These are phyloP conservation scores for Papilio demoleus DNA, from an alignment of 2,888 invertebrate species.

Conservation along the genomic window DNA sequence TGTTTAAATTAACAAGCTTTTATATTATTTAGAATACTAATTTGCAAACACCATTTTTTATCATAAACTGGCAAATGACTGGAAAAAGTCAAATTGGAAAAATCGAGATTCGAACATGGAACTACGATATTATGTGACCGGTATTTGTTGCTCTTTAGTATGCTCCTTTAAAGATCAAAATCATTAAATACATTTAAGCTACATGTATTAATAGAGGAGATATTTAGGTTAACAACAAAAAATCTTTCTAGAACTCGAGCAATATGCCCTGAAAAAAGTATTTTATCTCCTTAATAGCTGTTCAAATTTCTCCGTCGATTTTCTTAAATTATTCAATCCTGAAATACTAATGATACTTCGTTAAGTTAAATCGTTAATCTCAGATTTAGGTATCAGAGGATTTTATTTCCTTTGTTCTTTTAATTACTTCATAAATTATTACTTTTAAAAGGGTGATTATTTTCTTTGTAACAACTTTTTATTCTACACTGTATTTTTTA, in stretches of 20 bases:
- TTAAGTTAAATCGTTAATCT: constrained; percentile 25
- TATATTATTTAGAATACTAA: not conserved
- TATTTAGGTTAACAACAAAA: too few species aligned
- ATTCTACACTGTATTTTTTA: not conserved
- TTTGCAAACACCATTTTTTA: too few species aligned
- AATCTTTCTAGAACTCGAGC: too few species aligned
- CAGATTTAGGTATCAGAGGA: constrained; percentile 9
- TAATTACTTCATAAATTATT: constrained; percentile 24
- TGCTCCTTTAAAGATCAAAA: too few species aligned
- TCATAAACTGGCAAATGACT: too few species aligned
- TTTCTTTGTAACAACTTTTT: not conserved
- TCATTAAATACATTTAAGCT: too few species aligned
- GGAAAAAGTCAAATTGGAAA: too few species aligned
- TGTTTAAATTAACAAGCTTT: constrained; percentile 6
- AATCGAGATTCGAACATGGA: too few species aligned
- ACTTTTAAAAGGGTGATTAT: not conserved
- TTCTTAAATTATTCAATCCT: constrained; percentile 8
- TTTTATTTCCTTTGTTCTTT: constrained; percentile 20
- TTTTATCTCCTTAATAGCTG: not conserved
- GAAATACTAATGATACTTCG: constrained; percentile 24
- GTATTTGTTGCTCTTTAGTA: too few species aligned
- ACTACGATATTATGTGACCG: too few species aligned
- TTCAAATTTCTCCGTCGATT: not conserved
- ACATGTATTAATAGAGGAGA: too few species aligned
- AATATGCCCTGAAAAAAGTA: not conserved